Evolutionary conservation across 1,140 invertebrate genomes (phyloP), one percentile per base, ranked within the genome.

Genomic region (Dermatophagoides farinae): DNA sequence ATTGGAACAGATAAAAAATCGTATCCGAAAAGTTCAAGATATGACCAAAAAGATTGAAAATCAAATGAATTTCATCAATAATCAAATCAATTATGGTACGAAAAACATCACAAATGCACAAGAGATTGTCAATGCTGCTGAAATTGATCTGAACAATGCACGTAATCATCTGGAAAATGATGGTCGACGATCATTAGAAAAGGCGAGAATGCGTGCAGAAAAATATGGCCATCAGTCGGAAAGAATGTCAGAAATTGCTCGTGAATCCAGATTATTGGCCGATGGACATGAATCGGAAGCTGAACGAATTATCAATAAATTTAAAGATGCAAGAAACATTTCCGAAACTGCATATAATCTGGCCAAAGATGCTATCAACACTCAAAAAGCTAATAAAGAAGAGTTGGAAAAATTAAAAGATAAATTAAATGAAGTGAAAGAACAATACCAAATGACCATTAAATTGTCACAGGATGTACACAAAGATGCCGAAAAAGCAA

Each of bases 171-270:
- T 93, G 22, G 81, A 85, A 57, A 81, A 79, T 0, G 85, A 91
- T 68, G 89, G 88, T 5, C 75, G 76, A 22, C 76, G 77, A 23
- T 87, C 88, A 0, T 71, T 93, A 46, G 71, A 78, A 1, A 82
- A 84, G 66, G 90, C 90, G 0, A 78, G 80, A 68, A 80, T 85
- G 65, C 80, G 86, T 44, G 86, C 88, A 0, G 78, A 81, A 47
- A 80, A 87, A 71, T 87, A 88, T 70, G 90, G 89, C 8, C 83
- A 88, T 64, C 86, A 92, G 68, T 92, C 86, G 18, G 77, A 84
- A 23, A 81, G 86, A 66, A 93, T 96, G 85, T 88, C 88, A 0
- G 77, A 81, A 16, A 86, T 93, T 49, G 88, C 91, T 0, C 79
- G 86, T 60, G 82, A 90, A 69, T 87, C 91, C 5, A 77, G 89